Base-by-base conservation (phyloP, 1,140 invertebrate species). In the Stegodyphus dumicola region DNA sequence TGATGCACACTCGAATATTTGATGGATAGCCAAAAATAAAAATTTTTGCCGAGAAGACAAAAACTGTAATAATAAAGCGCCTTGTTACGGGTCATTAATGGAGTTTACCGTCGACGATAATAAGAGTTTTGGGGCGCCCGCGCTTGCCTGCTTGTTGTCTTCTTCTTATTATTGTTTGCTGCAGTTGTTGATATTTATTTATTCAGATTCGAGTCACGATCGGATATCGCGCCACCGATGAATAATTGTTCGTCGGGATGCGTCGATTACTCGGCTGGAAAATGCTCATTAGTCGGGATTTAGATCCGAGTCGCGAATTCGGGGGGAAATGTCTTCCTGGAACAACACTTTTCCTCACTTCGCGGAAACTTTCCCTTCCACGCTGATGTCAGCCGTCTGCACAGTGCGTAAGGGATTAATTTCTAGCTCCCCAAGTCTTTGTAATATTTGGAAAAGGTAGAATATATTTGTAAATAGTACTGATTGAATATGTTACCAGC, bases 11-110 rank as follows among this genome's bases (percentile, higher is more conserved):
- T 73, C 81, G 71, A 85, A 85, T 85, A 85, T 85, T 85, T 85
- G 81, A 85, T 85, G 81, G 81, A 85, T 85, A 67, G 81, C 81
- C 81, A 85, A 85, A 77, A 85, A 85, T 85, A 85, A 85, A 83
- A 75, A 67, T 65, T 66, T 71, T 13, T 49, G 48, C 7, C 48
- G 66, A 79, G 71, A 67, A 17, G 54, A 49, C 48, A 65, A 11
- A 51, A 71, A 48, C 51, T 17, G 49, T 56, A 60, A 49, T 33
- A n/a, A 85, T 56, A 85, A 66, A 85, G 69, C 67, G 73, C 65
- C 81, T 85, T 85, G 81, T 85, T 85, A 85, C 73, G 81, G 81
- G 52, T 85, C 81, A 85, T 85, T 85, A 85, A 76, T 85, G 81
- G 53, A 85, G 74, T 85, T 85, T 85, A 85, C 81, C 74, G 81